These are phyloP conservation scores for Callosobruchus maculatus DNA, from an alignment of 2,888 invertebrate genomes.

Conservation along the genomic window DNA sequence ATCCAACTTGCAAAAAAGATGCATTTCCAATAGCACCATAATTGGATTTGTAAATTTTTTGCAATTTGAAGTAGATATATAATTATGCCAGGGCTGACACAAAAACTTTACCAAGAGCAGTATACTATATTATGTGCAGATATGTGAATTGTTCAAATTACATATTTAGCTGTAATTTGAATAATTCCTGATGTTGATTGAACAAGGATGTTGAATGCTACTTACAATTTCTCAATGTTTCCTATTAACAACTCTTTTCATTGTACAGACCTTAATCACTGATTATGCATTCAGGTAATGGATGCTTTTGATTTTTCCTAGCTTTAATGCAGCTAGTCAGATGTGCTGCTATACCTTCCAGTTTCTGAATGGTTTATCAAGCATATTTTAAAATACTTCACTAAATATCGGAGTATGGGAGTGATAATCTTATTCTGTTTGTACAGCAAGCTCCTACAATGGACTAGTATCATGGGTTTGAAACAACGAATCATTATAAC, in stretches of 20 bases:
- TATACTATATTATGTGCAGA: constrained; percentile 3
- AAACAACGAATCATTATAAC: too few species aligned
- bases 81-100: constrained; percentile 12
- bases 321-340: too few species aligned
- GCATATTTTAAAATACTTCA: too few species aligned
- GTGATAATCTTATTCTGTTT: too few species aligned
- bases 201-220: background rate
- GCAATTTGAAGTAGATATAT: constrained; percentile 15
- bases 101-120: constrained; percentile 34
- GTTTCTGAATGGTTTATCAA: too few species aligned
- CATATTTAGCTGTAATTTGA: background rate
- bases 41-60: constrained; percentile 19
- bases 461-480: too few species aligned
- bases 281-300: too few species aligned
- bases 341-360: too few species aligned
- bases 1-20: constrained; percentile 21
- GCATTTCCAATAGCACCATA: constrained; percentile 9
- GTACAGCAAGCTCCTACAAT: too few species aligned
- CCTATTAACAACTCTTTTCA: background rate
- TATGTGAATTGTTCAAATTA: background rate
- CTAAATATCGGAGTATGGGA: too few species aligned
- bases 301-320: too few species aligned
- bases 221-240: background rate
- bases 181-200: background rate
- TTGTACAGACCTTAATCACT: background rate